These are phyloP conservation scores for Epirrhoe tristata DNA, from an alignment of 2,888 invertebrate species.

Conservation along the genomic window DNA sequence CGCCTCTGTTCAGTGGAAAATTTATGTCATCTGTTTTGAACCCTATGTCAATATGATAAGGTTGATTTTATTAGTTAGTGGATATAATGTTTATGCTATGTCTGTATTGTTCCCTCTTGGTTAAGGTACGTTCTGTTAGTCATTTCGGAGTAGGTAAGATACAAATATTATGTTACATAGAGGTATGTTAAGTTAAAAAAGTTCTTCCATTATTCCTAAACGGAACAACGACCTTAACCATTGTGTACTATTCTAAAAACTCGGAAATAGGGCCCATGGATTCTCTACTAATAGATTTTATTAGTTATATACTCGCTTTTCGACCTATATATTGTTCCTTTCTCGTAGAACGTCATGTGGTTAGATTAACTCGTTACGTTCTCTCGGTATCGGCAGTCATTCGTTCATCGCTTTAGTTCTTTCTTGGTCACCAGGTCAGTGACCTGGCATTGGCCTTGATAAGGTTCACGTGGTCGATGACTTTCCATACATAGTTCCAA, in stretches of 20 bases:
- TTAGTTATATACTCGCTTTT: conserved; percentile 54
- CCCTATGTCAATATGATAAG: not conserved
- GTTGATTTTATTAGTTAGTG: not conserved
- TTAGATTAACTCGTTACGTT: conserved; percentile 29
- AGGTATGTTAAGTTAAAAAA: conserved; percentile 67
- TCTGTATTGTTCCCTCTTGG: conserved; percentile 38
- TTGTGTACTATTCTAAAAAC: conserved; percentile 45
- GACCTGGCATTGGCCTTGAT: not conserved
- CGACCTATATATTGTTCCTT: conserved; percentile 55
- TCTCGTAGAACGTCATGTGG: conserved; percentile 45
- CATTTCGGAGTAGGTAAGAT: conserved; percentile 58
- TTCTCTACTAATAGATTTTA: conserved; percentile 56
- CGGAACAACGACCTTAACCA: conserved; percentile 57
- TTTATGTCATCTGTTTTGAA: not conserved
- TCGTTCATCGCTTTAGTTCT: conserved; percentile 6
- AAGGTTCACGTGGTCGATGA: not conserved
- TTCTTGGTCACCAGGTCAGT: not conserved
- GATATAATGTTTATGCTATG: not conserved
- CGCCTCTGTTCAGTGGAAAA: not conserved
- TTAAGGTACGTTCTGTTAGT: conserved; percentile 67
- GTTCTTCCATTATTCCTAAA: conserved; percentile 76
- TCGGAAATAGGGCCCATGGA: conserved; percentile 64
- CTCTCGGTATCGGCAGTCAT: conserved; percentile 27
- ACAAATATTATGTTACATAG: conserved; percentile 65
- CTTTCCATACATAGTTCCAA: not conserved